Evolutionary conservation across 53 echinoderm and acorn worm species (phyloP), one percentile per base, ranked within the genome.

Genomic region (Patiria pectinifera): DNA sequence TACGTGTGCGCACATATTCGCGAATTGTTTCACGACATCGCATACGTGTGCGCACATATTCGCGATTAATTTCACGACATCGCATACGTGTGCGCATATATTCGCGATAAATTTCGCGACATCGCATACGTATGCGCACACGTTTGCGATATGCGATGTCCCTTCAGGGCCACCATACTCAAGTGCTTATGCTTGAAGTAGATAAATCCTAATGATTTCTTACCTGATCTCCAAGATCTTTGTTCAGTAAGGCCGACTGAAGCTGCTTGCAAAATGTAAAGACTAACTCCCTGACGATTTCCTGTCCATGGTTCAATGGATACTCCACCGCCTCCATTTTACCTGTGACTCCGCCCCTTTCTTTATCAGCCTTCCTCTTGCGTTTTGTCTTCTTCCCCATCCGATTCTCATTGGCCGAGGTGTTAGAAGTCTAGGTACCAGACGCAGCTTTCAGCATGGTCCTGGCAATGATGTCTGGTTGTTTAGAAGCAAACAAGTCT

Each of bases 141-240:
- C n/a, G n/a, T n/a, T n/a, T n/a, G n/a, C n/a, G n/a, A n/a, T n/a
- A n/a, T n/a, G n/a, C n/a, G n/a, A n/a, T n/a, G n/a, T n/a, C n/a
- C n/a, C n/a, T n/a, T n/a, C n/a, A n/a, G n/a, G n/a, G n/a, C n/a
- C n/a, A n/a, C n/a, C n/a, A n/a, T n/a, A n/a, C n/a, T n/a, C n/a
- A n/a, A 53, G 53, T 6, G 53, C 6, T 35, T 53, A 53, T 8
- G 53, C 53, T 6, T 53, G 53, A 35, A 35, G 35, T 35, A 35
- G 35, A 35, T 35, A 35, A 53, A 53, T 8, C 53, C 53, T 8
- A 53, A 53, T 8, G 8, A 53, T 53, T 53, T 25, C 84, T 87
- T 83, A 99, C 99, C 92, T 99, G 99, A 75, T 96, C 91, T 47
- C 92, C 93, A 45, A 97, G 93, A 22, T 96, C 97, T 83, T 95